These are phyloP conservation scores for Sarcophaga caerulescens DNA, from an alignment of 2,888 invertebrate genomes.

Conservation along the genomic window DNA sequence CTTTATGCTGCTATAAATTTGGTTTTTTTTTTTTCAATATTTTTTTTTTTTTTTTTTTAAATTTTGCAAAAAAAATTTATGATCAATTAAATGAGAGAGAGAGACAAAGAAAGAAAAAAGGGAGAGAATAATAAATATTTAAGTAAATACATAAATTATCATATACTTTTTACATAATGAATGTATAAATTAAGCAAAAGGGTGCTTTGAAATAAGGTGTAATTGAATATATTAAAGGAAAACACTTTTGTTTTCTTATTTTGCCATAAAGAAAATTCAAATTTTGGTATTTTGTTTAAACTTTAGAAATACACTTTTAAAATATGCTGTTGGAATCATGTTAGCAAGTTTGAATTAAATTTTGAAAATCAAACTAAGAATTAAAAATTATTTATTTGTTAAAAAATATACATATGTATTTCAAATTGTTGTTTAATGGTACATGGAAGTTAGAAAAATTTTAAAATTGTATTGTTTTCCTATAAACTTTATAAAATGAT, in stretches of 20 bases:
- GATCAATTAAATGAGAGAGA: slow-evolving; percentile 12
- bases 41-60: no score
- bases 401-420: no score
- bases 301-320: background rate
- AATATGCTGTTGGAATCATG: background rate
- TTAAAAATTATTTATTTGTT: background rate
- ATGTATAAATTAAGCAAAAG: background rate
- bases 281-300: no score
- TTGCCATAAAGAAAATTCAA: no score
- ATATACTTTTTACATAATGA: slow-evolving; percentile 32
- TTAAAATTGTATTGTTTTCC: no score
- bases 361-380: background rate
- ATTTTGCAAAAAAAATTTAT: no score
- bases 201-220: slow-evolving; percentile 16
- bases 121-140: slow-evolving; percentile 40
- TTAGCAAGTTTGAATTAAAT: background rate
- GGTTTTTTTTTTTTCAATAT: background rate
- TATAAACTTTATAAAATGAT: no score
- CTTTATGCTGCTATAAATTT: slow-evolving; percentile 55
- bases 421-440: background rate
- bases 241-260: no score
- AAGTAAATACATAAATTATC: slow-evolving; percentile 57
- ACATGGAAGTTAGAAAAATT: background rate
- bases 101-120: slow-evolving; percentile 31
- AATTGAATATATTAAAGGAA: background rate